Evolutionary conservation across 2,888 invertebrate species (phyloP).

Genomic region (Lycocerus yunnanus): DNA sequence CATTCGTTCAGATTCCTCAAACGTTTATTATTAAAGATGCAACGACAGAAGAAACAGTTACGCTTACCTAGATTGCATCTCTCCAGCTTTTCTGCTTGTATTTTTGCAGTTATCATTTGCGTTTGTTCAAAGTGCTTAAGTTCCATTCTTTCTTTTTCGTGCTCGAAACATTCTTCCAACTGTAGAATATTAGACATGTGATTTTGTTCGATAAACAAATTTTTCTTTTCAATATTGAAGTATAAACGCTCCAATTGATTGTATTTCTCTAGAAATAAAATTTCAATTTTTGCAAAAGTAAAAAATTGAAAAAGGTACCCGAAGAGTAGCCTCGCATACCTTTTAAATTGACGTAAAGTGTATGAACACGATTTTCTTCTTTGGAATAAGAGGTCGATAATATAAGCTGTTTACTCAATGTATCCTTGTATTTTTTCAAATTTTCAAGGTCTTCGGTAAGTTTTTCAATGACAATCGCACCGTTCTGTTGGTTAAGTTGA

Average conservation of each 20-base stretch:
- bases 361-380: neutral
- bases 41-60: too few species aligned
- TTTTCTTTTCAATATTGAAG: slow-evolving; percentile 21
- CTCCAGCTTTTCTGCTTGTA: slow-evolving; percentile 8
- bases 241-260: slow-evolving; percentile 6
- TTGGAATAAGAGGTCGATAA: neutral
- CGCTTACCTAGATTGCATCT: slow-evolving; percentile 8
- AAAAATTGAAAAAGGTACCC: too few species aligned
- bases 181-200: slow-evolving; percentile 13
- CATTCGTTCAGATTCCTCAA: too few species aligned
- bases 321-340: neutral
- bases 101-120: slow-evolving; percentile 1
- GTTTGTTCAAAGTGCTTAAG: slow-evolving; percentile 11
- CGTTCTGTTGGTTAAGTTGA: neutral
- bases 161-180: slow-evolving; percentile 18
- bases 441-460: neutral
- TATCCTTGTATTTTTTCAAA: slow-evolving; percentile 6
- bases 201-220: neutral
- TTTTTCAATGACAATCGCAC: neutral
- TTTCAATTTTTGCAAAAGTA: neutral
- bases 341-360: slow-evolving; percentile 9
- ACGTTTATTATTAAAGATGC: too few species aligned
- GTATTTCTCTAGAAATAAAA: slow-evolving; percentile 8
- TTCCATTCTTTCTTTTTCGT: slow-evolving; percentile 18
- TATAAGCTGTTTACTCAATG: slow-evolving; percentile 2